Base-by-base conservation (phyloP, 2,113 vertebrate genomes). In the Etheostoma cragini region DNA sequence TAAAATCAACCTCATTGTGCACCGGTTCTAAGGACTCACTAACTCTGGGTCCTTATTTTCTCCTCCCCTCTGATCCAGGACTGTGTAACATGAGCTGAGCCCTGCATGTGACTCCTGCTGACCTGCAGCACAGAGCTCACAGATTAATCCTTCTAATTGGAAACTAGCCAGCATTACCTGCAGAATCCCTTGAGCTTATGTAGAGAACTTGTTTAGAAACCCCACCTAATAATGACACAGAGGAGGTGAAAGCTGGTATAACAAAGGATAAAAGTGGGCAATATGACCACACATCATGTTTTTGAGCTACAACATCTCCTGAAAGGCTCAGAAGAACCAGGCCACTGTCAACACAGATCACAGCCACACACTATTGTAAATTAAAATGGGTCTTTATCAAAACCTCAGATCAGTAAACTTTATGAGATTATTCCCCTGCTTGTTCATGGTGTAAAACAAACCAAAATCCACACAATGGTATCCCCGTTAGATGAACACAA, bases 81-180 rank as follows among this genome's bases (percentile, higher is more conserved):
- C 58, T 56, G 64, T 24, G 57, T 72, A 72, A 71, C 81, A 86
- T 61, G 53, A 64, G 72, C 73, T 80, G 67, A 76, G 79, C 67
- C 67, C 70, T 71, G 76, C 54, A 57, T 76, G 83, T 19, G 75
- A 16, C 56, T 85, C 66, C 78, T 33, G 81, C 64, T 91, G 87
- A 89, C 85, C 89, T 85, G 49, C 65, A 84, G 47, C 67, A 3
- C 70, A 5, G 49, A 76, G 67, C 73, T 74, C 78, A 68, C 50
- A 70, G 16, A 77, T 74, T 65, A 86, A 84, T 89, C 85, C 77
- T 77, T 81, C 72, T 89, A 87, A 86, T 87, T 91, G 75, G 89
- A 80, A 69, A 19, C 33, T 35, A 13, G 71, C 71, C 72, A 87
- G 50, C 57, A 38, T 35, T 8, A 30, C 33, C 57, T 52, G 10